Evolutionary conservation across 92 coral and sea anemone species (phyloP), one percentile per base, ranked within the genome.

Genomic region (Nematostella vectensis): DNA sequence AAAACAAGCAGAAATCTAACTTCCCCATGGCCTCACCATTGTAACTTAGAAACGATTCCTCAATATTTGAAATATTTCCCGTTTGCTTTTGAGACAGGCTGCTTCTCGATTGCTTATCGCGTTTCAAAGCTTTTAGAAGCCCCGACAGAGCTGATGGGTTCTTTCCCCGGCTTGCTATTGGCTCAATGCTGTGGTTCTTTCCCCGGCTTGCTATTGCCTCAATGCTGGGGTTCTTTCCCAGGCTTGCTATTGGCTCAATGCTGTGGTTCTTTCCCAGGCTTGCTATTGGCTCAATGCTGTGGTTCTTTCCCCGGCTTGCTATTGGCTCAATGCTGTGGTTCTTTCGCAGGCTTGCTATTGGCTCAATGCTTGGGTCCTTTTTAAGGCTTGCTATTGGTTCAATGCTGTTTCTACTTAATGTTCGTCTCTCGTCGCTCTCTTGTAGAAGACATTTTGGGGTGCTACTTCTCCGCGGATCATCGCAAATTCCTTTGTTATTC

Each of bases 141-240:
- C 80, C 67, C 3, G 47, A 33, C 61, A 78, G 26, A 38, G 58
- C 71, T 3, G 64, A n/a, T 9, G 74, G 11, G 37, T 78, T 61
- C 28, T 78, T 78, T 1, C 85, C 85, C 30, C 71, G 28, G 11
- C 62, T 40, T 45, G 21, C 9, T 9, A 45, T 45, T 17, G 51
- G 51, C 11, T 22, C 4, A 6, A 45, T 33, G 40, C 40, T 33
- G 15, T n/a, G n/a, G n/a, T n/a, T n/a, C n/a, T n/a, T n/a, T n/a
- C n/a, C n/a, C n/a, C n/a, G n/a, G n/a, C n/a, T n/a, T n/a, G n/a
- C n/a, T n/a, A n/a, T n/a, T n/a, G n/a, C n/a, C n/a, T n/a, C n/a
- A n/a, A n/a, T n/a, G n/a, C n/a, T n/a, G n/a, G 74, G 11, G 37
- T 78, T 61, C 28, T 78, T 78, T 1, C 85, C 85, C 30, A 78